These are phyloP conservation scores for Parauchenoglanis punctatus DNA, from an alignment of 2,797 vertebrate genomes.

Conservation along the genomic window DNA sequence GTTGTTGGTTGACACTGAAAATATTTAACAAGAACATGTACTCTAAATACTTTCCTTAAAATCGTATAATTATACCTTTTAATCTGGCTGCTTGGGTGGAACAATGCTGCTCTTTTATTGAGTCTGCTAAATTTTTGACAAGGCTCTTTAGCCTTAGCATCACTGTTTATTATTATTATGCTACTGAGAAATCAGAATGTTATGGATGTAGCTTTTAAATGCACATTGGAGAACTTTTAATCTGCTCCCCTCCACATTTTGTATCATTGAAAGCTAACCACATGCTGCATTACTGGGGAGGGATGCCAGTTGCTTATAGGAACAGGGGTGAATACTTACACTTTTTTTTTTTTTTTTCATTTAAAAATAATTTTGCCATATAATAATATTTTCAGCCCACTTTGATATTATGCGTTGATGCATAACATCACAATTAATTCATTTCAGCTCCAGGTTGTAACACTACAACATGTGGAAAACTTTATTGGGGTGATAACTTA, in stretches of 20 bases:
- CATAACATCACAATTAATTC: neutral
- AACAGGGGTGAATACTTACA: neutral
- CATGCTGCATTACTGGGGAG: neutral
- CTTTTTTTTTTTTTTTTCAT: neutral
- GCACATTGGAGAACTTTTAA: neutral
- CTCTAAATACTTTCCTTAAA: neutral
- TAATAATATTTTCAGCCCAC: neutral
- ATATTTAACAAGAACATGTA: constrained; percentile 1
- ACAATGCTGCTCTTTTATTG: neutral
- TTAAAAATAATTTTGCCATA: neutral
- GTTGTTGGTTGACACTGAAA: constrained; percentile 6
- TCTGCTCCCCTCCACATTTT: too few species aligned
- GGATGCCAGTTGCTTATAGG: neutral
- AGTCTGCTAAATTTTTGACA: neutral
- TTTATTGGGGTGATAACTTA: neutral
- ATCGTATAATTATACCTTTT: constrained; percentile 5
- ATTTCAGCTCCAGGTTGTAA: neutral
- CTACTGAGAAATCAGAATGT: neutral
- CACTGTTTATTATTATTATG: neutral
- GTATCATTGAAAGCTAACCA: neutral
- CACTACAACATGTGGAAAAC: neutral
- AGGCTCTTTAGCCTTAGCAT: neutral
- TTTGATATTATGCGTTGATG: neutral
- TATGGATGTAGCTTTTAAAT: neutral
- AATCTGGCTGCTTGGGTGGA: neutral